Base-by-base conservation (phyloP, 2,797 vertebrate species). In the Tenualosa thibaudeaui region DNA sequence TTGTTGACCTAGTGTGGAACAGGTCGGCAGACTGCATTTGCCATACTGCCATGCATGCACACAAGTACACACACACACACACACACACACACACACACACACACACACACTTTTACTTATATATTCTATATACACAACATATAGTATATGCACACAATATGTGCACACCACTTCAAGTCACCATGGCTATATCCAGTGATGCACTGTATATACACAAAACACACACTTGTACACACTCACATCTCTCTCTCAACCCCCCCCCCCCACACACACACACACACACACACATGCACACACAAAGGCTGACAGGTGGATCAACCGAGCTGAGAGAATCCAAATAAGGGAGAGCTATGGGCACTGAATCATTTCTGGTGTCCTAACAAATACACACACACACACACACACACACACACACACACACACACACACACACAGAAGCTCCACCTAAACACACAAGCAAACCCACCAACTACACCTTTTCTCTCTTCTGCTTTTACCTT, bases 251-350 rank as follows among this genome's bases (percentile, higher is more conserved):
- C n/a, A n/a, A n/a, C n/a, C 62, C 13, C 9, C 31, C 62, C 1
- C 62, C 3, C 85, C 90, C 31, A 86, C 89, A 86, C 84, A 50
- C 85, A 85, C 84, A 83, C 54, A 17, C 54, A 56, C 58, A 24
- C 58, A 62, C 58, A 62, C 58, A 62, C 58, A 62, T 31, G 40
- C 65, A 37, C 65, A 71, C 31, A 31, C 10, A 37, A 37, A 71
- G 13, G 62, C 62, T 4, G 24, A 89, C 85, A 31, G 26, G 31
- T 71, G 65, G 65, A 71, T 71, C 65, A 71, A 71, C 65, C 13
- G 65, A 37, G 65, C 65, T 71, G 3, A 71, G 31, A 26, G 62
- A 40, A 12, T 10, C 31, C 40, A 31, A 37, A 17, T 26, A 65
- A 26, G 60, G 24, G 65, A 37, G 24, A 31, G 7, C 62, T 31